Evolutionary conservation across 2,797 vertebrate species (phyloP), one percentile per base, ranked within the genome.

Genomic region (Bradypus variegatus): DNA sequence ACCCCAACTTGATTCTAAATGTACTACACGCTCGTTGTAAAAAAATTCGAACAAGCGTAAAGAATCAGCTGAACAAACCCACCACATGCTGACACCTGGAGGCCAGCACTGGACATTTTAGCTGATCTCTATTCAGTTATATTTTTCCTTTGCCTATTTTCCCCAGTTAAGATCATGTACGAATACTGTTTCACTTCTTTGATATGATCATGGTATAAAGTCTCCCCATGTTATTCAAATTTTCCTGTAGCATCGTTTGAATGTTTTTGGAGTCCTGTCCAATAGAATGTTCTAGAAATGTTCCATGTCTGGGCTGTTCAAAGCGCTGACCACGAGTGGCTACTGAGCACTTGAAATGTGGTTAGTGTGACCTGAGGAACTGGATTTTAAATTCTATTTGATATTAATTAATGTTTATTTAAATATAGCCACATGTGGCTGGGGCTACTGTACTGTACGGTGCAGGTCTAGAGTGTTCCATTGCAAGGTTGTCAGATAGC

Each of bases 371-470:
- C 81, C 21, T 2, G 29, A 73, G 38, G 84, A 36, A 41, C 48
- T 90, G 70, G 36, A 31, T 58, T 77, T 81, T 65, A 14, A 16
- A 8, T 53, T 45, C 45, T 27, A 38, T 89, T 75, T 62, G 8
- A 73, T 72, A 65, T 77, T 48, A 11, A 10, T 77, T 29, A 69
- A 67, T 36, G 38, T 78, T 10, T 4, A 33, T 69, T 73, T 62
- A 75, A 79, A 41, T 76, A 55, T 60, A 55, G 50, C 53, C 86
- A 15, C 6, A 0, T 5, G 21, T 45, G 45, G 25, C n/a, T 33
- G 6, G 5, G 78, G 5, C 8, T 29, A 45, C 65, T 4, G 0
- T 14, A 50, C 41, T 33, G 18, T 14, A 67, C 60, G 4, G 41
- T 6, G 10, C 12, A 41, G 64, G 31, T 79, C 81, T 78, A 10